Conservation (phyloP, 2,888 invertebrate species). For the Pseudococcus longispinus region DNA sequence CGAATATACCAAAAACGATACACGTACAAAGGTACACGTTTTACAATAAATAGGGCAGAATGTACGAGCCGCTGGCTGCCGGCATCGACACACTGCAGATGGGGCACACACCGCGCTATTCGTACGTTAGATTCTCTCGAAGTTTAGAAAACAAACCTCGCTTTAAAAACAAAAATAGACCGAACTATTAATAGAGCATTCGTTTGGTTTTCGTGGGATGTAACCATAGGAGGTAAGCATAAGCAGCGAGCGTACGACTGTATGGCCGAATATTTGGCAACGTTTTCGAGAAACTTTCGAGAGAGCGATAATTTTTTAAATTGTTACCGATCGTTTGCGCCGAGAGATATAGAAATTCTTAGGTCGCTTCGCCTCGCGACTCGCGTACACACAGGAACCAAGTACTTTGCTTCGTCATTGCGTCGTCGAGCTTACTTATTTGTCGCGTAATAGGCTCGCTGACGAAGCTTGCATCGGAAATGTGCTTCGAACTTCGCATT, state of each 20-base stretch:
- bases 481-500: not conserved
- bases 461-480: not conserved
- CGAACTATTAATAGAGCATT: conserved; percentile 29
- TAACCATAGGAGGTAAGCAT: conserved; percentile 55
- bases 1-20: not conserved
- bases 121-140: not conserved
- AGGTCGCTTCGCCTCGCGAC: not conserved
- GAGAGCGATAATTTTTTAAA: conserved; percentile 6
- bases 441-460: not conserved
- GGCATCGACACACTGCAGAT: not conserved
- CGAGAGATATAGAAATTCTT: not conserved
- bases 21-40: not conserved
- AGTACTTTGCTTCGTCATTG: not conserved
- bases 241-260: conserved; percentile 37
- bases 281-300: conserved; percentile 29
- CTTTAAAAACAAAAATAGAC: conserved; percentile 50
- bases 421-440: not conserved
- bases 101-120: not conserved
- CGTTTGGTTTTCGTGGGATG: conserved; percentile 53
- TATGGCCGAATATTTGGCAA: conserved; percentile 53
- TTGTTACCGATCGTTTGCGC: conserved; percentile 21
- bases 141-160: conserved; percentile 44
- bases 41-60: not conserved
- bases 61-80: not conserved
- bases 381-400: too few species aligned